Base-by-base conservation (phyloP, 2,888 invertebrate species). In the Thymelicus acteon region DNA sequence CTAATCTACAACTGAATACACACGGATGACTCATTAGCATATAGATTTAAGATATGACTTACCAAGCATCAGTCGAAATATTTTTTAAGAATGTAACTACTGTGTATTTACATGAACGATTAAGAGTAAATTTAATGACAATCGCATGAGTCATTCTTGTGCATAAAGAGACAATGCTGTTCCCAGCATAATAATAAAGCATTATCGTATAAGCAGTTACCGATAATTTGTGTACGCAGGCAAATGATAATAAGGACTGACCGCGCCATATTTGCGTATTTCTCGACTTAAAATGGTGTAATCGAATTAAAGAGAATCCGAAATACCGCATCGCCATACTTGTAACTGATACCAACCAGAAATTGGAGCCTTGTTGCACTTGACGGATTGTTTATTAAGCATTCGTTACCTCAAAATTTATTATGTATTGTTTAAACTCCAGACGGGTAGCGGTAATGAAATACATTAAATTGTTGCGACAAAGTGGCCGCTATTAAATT, bases 211-310 rank as follows among this genome's bases (percentile, higher is more conserved):
- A 74, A 73, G 64, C 72, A 74, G 73, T 66, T 73, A 57, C 60
- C 60, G 57, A 71, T 73, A 71, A 72, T 73, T 72, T 70, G 70
- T 73, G 71, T 72, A 60, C 54, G 15, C 58, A 63, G 63, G 54
- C 79, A 84, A 84, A 85, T 81, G 79, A 85, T 79, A 84, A 86
- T 83, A 83, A 86, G 83, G 76, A 77, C 75, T 75, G 75, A 73
- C 39, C 69, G 58, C 74, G 75, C 86, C 86, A 71, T 85, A 78
- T 79, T 79, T 39, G 83, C 82, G 67, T 73, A 75, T 78, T 80
- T 83, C 54, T 13, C 13, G 80, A 72, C 77, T 78, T 66, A 81
- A 87, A 83, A 83, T 77, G 84, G 83, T 78, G 79, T 79, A 81
- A 82, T 76, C 73, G 79, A 80, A 82, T 84, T 79, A 82, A 82